phyloP scores from a whole-genome alignment of 2,888 invertebrate genomes.

The Exocentrus adspersus region DNA sequence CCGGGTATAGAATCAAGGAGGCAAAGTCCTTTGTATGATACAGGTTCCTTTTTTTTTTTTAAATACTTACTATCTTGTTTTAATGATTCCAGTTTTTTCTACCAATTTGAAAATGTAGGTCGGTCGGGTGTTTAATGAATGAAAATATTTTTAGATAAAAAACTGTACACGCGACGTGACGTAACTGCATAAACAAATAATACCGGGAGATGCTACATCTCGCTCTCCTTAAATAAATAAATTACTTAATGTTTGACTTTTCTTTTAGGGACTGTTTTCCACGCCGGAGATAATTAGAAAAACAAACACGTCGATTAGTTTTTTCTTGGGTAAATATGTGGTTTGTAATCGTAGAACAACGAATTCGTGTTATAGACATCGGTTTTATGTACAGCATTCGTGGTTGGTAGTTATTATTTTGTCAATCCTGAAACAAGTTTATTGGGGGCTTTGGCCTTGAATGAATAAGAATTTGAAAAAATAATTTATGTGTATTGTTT shows the following conservation, averaged over 20 bases:
- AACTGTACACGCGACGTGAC: not conserved
- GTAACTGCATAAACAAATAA: not conserved
- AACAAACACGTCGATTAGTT: not conserved
- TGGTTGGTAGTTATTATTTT: not conserved
- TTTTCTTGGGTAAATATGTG: not conserved
- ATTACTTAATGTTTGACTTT: not conserved
- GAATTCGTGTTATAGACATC: conserved; percentile 21
- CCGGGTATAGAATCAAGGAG: no score
- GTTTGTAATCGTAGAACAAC: conserved; percentile 27
- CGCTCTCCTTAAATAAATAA: not conserved
- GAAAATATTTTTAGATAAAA: not conserved
- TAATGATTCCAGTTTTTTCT: no score
- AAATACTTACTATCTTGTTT: no score
- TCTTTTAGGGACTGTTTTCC: not conserved
- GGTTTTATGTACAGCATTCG: not conserved
- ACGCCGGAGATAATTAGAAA: not conserved
- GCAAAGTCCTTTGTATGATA: no score
- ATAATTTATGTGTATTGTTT: no score
- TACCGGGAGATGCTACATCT: not conserved
- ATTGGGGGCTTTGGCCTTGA: no score
- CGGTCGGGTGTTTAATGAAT: not conserved
- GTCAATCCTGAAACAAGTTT: no score
- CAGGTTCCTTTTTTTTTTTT: no score
- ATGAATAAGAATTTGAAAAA: no score
- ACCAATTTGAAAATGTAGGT: no score